Evolutionary conservation across 2,113 vertebrate species (phyloP).

Genomic region (Xyliphius kryptos): DNA sequence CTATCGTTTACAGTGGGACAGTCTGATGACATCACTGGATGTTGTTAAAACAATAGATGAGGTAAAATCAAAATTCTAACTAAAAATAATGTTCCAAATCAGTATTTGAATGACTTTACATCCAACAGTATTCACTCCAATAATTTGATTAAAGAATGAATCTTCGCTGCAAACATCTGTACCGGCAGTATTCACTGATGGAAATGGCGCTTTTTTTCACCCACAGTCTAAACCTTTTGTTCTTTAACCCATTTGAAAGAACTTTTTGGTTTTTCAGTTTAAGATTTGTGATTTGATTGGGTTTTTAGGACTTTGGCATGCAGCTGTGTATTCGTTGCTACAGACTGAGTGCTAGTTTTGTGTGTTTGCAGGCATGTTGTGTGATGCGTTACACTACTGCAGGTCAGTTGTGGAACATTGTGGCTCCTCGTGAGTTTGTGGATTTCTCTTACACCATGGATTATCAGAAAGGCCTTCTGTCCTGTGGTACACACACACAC

Average conservation of each 20-base stretch:
- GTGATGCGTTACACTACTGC: constrained; percentile 78
- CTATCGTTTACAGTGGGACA: constrained; percentile 74
- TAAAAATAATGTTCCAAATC: not conserved
- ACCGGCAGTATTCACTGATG: too few relatives aligned
- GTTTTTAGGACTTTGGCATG: not conserved
- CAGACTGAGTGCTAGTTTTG: not conserved
- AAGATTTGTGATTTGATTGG: too few relatives aligned
- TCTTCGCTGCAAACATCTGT: too few relatives aligned
- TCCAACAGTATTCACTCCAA: too few relatives aligned
- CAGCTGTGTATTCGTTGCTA: not conserved
- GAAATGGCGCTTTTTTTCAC: too few relatives aligned
- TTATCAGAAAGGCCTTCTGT: constrained; percentile 70
- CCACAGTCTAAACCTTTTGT: too few relatives aligned
- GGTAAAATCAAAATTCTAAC: constrained; percentile 57
- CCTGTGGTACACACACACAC: constrained; percentile 67
- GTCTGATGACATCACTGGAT: constrained; percentile 78
- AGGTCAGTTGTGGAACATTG: constrained; percentile 77
- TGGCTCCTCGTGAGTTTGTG: constrained; percentile 78
- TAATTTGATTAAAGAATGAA: too few relatives aligned
- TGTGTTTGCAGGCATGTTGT: constrained; percentile 65
- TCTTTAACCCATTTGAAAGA: too few relatives aligned
- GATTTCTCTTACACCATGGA: constrained; percentile 79
- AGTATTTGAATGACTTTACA: not conserved
- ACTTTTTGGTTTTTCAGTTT: too few relatives aligned
- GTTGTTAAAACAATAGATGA: constrained; percentile 70